Percentiles rank a stretch among this genome's conserved stretches.
These are phyloP conservation scores for Elgaria multicarinata DNA, from an alignment of 2,113 vertebrate genomes.

Conservation along the genomic window DNA sequence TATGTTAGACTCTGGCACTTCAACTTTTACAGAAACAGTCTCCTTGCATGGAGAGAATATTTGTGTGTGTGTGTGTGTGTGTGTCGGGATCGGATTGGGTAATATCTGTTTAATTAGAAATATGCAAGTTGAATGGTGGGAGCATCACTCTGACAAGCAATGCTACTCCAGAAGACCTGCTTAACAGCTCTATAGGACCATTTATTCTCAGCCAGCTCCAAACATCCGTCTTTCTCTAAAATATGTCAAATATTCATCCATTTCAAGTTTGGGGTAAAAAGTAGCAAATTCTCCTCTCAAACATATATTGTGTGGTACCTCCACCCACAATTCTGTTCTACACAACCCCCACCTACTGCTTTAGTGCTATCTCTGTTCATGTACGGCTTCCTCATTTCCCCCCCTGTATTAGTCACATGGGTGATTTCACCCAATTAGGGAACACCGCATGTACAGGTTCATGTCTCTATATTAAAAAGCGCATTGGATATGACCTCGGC, in stretches of 20 bases:
- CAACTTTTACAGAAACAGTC: background rate
- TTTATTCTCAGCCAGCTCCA: background rate
- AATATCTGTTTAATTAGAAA: background rate
- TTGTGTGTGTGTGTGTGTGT: background rate
- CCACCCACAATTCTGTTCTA: background rate
- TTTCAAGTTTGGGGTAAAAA: background rate
- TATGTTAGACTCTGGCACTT: conserved; percentile 5
- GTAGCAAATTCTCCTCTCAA: background rate
- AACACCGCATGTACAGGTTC: background rate
- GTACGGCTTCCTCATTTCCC: background rate
- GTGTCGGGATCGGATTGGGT: background rate
- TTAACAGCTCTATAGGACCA: background rate
- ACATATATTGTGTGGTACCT: background rate
- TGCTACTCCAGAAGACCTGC: too few species aligned
- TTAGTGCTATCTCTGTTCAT: background rate
- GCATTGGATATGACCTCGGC: background rate
- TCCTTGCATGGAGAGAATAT: background rate
- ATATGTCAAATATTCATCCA: background rate
- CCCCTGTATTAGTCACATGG: background rate
- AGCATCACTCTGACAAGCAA: too few species aligned
- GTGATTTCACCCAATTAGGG: background rate
- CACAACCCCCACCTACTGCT: background rate
- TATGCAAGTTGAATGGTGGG: background rate
- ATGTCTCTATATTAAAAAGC: background rate
- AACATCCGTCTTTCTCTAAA: background rate